Evolutionary conservation across 2,113 vertebrate species (phyloP).

Genomic region (Carassius auratus): DNA sequence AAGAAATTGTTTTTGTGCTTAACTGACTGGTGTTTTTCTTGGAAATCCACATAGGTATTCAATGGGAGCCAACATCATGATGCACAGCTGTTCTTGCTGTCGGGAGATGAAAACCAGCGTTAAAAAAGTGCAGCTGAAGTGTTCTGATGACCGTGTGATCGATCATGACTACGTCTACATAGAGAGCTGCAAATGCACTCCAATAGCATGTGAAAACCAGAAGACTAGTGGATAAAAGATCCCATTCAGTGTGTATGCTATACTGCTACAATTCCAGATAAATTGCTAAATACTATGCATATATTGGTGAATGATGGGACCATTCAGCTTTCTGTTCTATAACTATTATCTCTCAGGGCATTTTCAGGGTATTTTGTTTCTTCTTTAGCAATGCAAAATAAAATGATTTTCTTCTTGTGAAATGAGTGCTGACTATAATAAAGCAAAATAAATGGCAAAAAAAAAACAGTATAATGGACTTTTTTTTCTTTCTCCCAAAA

Average conservation of each 20-base stretch:
- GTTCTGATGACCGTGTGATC: slow-evolving; percentile 48
- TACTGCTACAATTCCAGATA: background rate
- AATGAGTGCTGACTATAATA: slow-evolving; percentile 12
- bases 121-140: slow-evolving; percentile 70
- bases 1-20: background rate
- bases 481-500: background rate
- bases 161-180: slow-evolving; percentile 66
- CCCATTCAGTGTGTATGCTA: background rate
- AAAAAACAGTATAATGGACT: background rate
- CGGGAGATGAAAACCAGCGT: slow-evolving; percentile 65
- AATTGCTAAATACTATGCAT: background rate
- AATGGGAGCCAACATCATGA: slow-evolving; percentile 54
- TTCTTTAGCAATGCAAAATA: background rate
- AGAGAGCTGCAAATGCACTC: slow-evolving; percentile 73
- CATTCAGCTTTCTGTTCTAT: background rate
- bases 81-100: slow-evolving; percentile 76
- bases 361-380: background rate
- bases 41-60: slow-evolving; percentile 70
- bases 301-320: background rate
- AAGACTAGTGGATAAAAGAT: slow-evolving; percentile 2
- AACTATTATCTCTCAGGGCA: background rate
- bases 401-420: background rate
- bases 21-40: slow-evolving; percentile 1
- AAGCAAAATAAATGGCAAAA: slow-evolving; percentile 21
- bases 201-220: slow-evolving; percentile 58